Base-by-base conservation (phyloP, 2,113 vertebrate species). In the Nothobranchius furzeri region DNA sequence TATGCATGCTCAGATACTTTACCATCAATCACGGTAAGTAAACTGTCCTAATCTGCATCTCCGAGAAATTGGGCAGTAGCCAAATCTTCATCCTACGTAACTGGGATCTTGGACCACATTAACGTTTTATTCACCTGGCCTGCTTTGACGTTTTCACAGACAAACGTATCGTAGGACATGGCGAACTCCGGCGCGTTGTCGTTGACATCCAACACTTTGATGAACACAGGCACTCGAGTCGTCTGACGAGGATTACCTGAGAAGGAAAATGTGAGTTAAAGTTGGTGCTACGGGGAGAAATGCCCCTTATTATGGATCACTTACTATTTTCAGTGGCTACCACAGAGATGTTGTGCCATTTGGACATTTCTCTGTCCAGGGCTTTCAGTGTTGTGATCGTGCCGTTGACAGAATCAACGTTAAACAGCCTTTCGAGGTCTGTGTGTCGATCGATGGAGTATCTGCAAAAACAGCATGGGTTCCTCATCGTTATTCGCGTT, bases 111-210 rank as follows among this genome's bases (percentile, higher is more conserved):
- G 50, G 25, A 45, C 15, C 14, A 30, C 17, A 60, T 24, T 40
- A 0, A 12, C 4, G 9, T 40, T 55, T 25, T 0, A 64, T 17
- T 4, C 40, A 98, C 97, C 96, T 99, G 96, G 78, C 96, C 96
- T 2, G 95, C 92, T 92, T 95, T 96, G 68, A 96, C 96, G 63
- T 98, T 98, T 92, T 99, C 97, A 86, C 97, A 99, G 25, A 99
- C 96, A 79, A 98, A 98, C 0, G 96, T 97, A 58, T 98, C 96
- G 0, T 98, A 99, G 74, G 95, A 96, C 88, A 97, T 95, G 15
- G 97, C 96, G 73, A 99, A 98, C 77, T 97, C 95, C 0, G 97
- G 96, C 3, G 96, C 95, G 45, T 98, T 98, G 91, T 98, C 96
- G 45, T 99, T 98, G 71, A 98, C 95, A 60, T 98, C 96, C 80